A percentile compares a stretch with the other conserved stretches of the same genome.
These are phyloP conservation scores for Picathartes gymnocephalus DNA, from an alignment of 2,113 vertebrate genomes.

Conservation along the genomic window DNA sequence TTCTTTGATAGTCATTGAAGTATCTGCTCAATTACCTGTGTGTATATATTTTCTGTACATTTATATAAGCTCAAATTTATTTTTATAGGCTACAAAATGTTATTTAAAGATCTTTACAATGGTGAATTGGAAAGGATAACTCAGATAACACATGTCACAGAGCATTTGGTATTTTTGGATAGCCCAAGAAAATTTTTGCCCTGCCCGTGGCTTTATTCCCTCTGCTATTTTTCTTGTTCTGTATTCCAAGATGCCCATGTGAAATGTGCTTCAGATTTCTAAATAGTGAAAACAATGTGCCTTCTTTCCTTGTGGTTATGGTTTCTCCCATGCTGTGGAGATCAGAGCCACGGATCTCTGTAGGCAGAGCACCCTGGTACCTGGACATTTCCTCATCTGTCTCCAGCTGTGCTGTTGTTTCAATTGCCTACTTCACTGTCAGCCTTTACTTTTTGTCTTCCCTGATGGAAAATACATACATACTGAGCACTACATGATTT, in stretches of 20 bases:
- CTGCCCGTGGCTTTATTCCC: neutral
- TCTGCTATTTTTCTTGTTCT: neutral
- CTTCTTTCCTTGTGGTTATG: neutral
- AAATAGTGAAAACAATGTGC: neutral
- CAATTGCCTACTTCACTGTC: neutral
- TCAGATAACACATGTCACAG: rapidly evolving
- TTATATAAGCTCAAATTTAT: neutral
- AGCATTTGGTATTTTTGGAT: neutral
- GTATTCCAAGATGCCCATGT: neutral
- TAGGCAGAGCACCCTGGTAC: neutral
- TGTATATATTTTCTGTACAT: neutral
- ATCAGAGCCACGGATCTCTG: neutral
- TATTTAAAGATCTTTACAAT: neutral
- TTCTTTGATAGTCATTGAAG: neutral
- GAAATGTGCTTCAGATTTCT: neutral
- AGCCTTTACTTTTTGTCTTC: neutral
- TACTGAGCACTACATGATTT: neutral
- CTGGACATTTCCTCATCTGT: neutral
- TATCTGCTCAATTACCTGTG: neutral
- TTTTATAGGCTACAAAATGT: neutral
- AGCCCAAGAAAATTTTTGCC: neutral
- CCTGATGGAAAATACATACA: neutral
- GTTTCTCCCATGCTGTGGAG: neutral
- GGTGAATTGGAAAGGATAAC: neutral
- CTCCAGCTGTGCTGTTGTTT: neutral